phyloP scores from a whole-genome alignment of 1,140 invertebrate genomes.

The Panagrolaimus sp. region DNA sequence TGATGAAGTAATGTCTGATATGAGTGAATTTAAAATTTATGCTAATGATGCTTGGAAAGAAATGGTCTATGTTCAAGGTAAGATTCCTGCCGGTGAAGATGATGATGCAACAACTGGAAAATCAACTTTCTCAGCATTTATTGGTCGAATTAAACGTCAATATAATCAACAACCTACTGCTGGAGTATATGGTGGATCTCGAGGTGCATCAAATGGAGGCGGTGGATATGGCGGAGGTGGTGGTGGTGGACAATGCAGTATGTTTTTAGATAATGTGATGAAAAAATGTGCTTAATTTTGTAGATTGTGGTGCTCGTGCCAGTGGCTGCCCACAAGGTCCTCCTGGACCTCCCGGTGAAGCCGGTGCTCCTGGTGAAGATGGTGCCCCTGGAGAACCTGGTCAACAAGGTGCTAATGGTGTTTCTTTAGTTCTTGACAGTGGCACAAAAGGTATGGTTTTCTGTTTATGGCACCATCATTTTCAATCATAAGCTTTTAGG shows the following conservation, averaged over 20 bases:
- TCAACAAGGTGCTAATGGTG: background rate
- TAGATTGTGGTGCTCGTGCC: background rate
- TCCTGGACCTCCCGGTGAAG: background rate
- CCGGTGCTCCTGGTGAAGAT: background rate
- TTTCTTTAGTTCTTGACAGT: background rate
- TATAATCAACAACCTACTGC: background rate
- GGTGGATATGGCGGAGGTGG: background rate
- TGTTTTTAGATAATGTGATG: background rate
- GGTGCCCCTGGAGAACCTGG: background rate
- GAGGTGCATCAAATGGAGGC: no score
- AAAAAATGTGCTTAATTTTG: background rate
- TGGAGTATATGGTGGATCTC: background rate
- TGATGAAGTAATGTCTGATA: slow-evolving; percentile 1
- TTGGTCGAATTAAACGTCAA: background rate
- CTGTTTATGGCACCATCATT: background rate
- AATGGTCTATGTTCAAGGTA: background rate
- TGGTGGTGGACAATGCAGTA: background rate
- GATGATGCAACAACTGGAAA: background rate
- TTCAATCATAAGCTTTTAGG: background rate
- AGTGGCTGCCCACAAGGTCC: background rate
- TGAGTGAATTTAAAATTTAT: slow-evolving; percentile 6
- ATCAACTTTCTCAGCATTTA: background rate
- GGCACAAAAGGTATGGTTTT: background rate
- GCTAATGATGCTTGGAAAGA: slow-evolving; percentile 7
- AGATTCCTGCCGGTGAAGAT: background rate